phyloP scores from a whole-genome alignment of 2,113 vertebrate species.

The Peromyscus californicus region DNA sequence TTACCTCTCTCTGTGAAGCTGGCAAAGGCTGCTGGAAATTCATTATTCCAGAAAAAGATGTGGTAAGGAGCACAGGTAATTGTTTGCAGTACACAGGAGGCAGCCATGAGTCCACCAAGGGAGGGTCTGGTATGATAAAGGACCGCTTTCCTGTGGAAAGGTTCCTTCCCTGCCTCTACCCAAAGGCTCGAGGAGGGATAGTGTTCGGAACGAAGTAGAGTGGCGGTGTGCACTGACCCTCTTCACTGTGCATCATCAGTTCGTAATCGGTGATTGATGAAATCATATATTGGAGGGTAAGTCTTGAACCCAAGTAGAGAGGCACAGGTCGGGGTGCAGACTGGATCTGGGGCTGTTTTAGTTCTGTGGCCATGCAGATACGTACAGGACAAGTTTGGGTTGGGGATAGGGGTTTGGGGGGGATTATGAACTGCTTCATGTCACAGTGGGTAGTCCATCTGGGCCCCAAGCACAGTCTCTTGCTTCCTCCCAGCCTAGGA shows the following conservation, averaged over 20 bases:
- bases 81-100: neutral
- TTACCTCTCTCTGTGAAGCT: conserved; percentile 2
- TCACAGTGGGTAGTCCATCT: neutral
- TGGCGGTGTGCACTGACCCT: neutral
- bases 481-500: neutral
- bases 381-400: neutral
- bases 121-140: neutral
- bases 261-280: neutral
- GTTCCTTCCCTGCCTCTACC: neutral
- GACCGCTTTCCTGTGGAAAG: neutral
- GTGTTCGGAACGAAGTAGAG: neutral
- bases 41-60: neutral
- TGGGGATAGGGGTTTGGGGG: neutral
- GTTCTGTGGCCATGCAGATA: neutral
- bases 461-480: neutral
- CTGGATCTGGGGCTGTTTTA: neutral
- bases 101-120: neutral
- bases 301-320: neutral
- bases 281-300: neutral
- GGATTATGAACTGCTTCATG: neutral
- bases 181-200: neutral
- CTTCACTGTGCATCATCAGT: neutral
- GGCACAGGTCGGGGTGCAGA: neutral
- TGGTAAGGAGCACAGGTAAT: neutral
- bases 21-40: neutral